Conservation (phyloP, 1,140 invertebrate species). For the Calliphora vicina region DNA sequence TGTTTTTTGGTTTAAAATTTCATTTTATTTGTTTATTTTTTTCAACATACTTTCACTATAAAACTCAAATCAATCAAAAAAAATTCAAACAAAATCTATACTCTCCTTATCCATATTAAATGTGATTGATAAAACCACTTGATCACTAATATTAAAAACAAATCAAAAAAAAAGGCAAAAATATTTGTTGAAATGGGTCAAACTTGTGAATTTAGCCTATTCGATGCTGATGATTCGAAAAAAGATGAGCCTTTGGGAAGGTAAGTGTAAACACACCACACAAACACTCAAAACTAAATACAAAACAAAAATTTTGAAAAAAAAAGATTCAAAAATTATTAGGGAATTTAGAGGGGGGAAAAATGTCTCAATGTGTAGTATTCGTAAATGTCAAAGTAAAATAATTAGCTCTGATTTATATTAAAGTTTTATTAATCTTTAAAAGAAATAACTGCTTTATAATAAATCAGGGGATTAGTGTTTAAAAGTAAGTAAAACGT, state of each 20-base stretch:
- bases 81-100: conserved; percentile 4
- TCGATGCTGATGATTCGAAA: conserved; percentile 85
- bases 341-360: neutral
- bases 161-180: conserved; percentile 46
- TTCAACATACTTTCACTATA: conserved; percentile 42
- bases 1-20: conserved; percentile 41
- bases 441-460: no score
- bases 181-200: conserved; percentile 69
- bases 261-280: conserved; percentile 65
- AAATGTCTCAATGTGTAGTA: neutral
- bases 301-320: neutral
- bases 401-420: no score
- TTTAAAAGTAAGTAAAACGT: neutral
- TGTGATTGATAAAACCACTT: no score
- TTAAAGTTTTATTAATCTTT: no score
- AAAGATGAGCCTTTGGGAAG: conserved; percentile 84
- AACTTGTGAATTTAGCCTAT: conserved; percentile 77
- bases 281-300: neutral
- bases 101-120: neutral
- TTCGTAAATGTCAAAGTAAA: no score
- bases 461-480: no score
- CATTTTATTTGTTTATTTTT: conserved; percentile 46
- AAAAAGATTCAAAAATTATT: conserved; percentile 18
- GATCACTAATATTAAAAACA: neutral
- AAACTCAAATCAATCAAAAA: conserved; percentile 13